These are phyloP conservation scores for Ceraclea dissimilis DNA, from an alignment of 2,888 invertebrate genomes.

Conservation along the genomic window DNA sequence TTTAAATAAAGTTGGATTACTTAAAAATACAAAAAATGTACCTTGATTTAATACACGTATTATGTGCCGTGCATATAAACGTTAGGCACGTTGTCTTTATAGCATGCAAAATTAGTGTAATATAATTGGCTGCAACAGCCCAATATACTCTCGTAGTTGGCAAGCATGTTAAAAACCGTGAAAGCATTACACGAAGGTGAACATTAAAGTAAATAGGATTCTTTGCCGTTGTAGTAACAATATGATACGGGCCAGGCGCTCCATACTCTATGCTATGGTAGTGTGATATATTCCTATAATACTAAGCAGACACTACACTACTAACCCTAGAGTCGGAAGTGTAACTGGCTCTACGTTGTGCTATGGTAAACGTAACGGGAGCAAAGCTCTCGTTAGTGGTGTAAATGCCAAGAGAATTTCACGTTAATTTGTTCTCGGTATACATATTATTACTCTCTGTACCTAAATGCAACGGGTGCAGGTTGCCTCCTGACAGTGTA, in stretches of 20 bases:
- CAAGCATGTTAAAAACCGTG: slow-evolving; percentile 1
- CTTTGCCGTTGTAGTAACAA: slow-evolving; percentile 10
- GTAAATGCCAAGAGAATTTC: slow-evolving; percentile 17
- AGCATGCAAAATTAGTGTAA: neutral
- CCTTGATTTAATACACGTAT: no score
- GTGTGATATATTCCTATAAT: no score
- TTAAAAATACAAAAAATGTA: no score
- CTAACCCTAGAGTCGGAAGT: no score
- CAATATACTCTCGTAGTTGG: neutral
- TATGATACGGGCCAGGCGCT: no score
- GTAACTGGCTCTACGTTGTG: neutral
- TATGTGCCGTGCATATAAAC: no score
- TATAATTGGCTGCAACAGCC: neutral
- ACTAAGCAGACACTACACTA: no score
- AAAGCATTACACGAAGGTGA: slow-evolving; percentile 4
- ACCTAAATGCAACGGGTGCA: no score
- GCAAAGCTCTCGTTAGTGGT: neutral
- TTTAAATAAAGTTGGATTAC: no score
- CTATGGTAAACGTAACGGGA: neutral
- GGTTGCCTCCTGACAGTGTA: no score
- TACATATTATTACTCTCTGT: slow-evolving; percentile 12
- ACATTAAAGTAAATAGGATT: slow-evolving; percentile 11
- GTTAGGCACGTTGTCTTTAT: no score
- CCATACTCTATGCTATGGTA: no score
- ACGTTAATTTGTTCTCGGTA: slow-evolving; percentile 20